Evolutionary conservation across 2,888 invertebrate species (phyloP).

Genomic region (Odontothrips loti): DNA sequence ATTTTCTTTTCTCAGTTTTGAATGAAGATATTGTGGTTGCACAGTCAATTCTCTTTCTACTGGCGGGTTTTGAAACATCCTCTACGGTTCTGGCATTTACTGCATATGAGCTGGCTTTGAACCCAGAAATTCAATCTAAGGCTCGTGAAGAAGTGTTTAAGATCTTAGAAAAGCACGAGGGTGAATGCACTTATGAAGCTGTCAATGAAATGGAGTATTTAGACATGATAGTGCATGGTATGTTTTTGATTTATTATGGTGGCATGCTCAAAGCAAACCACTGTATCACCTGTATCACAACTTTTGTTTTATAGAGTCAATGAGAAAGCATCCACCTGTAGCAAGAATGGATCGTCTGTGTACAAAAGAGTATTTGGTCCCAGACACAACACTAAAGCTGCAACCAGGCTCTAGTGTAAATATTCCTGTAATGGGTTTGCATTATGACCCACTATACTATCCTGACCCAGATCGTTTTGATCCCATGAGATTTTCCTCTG

Average conservation of each 20-base stretch:
- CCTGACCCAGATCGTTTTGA: constrained; percentile 59
- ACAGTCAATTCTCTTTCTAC: constrained; percentile 56
- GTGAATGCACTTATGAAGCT: constrained; percentile 42
- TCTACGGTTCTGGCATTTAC: constrained; percentile 56
- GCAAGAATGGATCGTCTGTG: constrained; percentile 53
- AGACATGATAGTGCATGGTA: constrained; percentile 43
- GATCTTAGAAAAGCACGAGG: constrained; percentile 46
- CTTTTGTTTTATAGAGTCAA: constrained; percentile 51
- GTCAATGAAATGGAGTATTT: constrained; percentile 44
- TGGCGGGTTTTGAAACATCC: constrained; percentile 60
- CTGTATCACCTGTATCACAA: neutral
- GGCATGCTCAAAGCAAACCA: constrained; percentile 5
- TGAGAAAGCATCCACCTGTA: constrained; percentile 56
- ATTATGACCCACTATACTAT: constrained; percentile 57
- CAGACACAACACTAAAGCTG: constrained; percentile 49
- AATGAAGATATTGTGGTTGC: constrained; percentile 55
- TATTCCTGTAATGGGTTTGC: constrained; percentile 48
- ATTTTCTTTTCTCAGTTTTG: constrained; percentile 43
- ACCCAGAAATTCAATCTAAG: constrained; percentile 50
- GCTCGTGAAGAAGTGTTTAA: constrained; percentile 49
- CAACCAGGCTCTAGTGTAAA: constrained; percentile 49
- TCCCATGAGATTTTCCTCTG: constrained; percentile 57
- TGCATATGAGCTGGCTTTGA: constrained; percentile 52
- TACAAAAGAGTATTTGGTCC: constrained; percentile 53
- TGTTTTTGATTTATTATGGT: too few relatives aligned